These are phyloP conservation scores for Bagarius yarrelli DNA, from an alignment of 2,113 vertebrate species.

Conservation along the genomic window DNA sequence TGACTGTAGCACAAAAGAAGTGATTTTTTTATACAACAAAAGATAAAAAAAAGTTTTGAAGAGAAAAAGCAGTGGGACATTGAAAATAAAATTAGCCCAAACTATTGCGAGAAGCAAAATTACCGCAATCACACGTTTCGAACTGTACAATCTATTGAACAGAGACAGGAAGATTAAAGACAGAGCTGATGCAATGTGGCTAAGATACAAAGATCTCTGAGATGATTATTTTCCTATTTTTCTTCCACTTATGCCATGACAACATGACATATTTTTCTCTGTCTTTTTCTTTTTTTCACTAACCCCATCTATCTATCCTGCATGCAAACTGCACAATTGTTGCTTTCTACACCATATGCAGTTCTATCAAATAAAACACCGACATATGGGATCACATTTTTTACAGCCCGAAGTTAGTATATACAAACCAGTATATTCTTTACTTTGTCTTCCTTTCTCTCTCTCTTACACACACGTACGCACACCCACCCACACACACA, in stretches of 20 bases:
- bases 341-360: too few species aligned
- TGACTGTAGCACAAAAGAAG: neutral
- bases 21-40: neutral
- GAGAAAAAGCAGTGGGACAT: neutral
- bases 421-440: neutral
- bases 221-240: neutral
- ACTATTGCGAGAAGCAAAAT: neutral
- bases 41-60: neutral
- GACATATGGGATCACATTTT: too few species aligned
- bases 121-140: neutral
- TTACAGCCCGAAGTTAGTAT: too few species aligned
- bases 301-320: neutral
- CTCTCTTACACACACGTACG: neutral
- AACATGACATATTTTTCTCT: neutral
- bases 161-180: neutral
- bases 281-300: neutral
- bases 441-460: neutral
- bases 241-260: neutral
- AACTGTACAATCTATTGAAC: neutral
- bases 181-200: neutral
- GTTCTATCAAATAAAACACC: too few species aligned
- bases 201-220: neutral
- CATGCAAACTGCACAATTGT: too few species aligned
- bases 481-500: constrained; percentile 19
- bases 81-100: constrained; percentile 12